phyloP scores from a whole-genome alignment of 2,797 vertebrate species.

The Aerospiza tachiro region DNA sequence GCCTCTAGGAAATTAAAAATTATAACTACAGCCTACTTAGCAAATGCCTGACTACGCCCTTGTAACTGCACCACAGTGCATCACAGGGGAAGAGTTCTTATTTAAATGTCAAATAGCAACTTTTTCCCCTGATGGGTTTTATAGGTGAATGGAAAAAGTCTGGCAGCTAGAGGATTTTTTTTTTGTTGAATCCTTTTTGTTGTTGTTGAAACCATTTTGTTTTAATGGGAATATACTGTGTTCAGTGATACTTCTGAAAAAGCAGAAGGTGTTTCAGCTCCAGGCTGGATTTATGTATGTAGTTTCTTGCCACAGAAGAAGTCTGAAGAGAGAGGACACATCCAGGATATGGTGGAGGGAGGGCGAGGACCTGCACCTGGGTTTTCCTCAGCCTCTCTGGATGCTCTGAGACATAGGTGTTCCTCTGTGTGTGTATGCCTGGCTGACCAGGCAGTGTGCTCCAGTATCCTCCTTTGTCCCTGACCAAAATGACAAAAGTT shows the following conservation, averaged over 20 bases:
- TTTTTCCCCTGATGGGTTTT: background rate
- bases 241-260: background rate
- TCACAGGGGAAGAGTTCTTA: slow-evolving; percentile 1
- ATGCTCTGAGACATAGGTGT: background rate
- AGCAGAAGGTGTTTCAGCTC: background rate
- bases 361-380: background rate
- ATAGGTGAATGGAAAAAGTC: slow-evolving; percentile 9
- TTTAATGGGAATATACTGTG: background rate
- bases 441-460: background rate
- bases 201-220: background rate
- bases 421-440: background rate
- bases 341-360: background rate
- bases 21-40: slow-evolving; percentile 34
- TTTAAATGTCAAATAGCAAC: slow-evolving; percentile 34
- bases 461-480: background rate
- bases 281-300: background rate
- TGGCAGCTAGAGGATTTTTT: background rate
- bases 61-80: slow-evolving; percentile 9
- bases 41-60: slow-evolving; percentile 35
- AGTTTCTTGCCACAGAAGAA: background rate
- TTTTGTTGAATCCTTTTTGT: background rate
- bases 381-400: background rate
- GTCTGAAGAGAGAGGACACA: background rate
- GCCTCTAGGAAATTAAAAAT: slow-evolving; percentile 65
- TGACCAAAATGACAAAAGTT: background rate